phyloP scores from a whole-genome alignment of 2,113 vertebrate species.

The crab-eating macaque (Macaca fascicularis) region DNA sequence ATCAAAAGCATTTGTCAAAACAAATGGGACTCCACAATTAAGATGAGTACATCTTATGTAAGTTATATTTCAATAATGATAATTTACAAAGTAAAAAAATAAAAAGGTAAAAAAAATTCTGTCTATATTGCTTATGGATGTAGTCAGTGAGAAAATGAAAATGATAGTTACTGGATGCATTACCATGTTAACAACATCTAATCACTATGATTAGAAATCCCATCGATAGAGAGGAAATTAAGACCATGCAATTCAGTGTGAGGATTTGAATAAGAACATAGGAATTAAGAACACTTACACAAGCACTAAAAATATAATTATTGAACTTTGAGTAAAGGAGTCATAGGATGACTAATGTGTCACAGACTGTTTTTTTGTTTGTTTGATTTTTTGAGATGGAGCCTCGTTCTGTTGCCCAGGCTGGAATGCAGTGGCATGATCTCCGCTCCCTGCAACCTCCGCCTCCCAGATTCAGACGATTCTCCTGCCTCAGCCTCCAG shows the following conservation, averaged over 20 bases:
- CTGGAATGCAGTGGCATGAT: no score
- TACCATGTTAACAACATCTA: background rate
- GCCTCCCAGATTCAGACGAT: no score
- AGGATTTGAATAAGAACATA: background rate
- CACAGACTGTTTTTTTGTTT: background rate
- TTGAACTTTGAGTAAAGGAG: background rate
- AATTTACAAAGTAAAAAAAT: background rate
- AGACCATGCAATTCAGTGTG: background rate
- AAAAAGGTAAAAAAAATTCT: background rate
- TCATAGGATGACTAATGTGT: background rate
- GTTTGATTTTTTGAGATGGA: no score
- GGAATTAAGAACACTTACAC: background rate
- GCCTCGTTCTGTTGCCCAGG: no score
- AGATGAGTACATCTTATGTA: background rate
- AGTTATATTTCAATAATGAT: background rate
- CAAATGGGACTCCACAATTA: background rate
- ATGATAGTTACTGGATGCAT: background rate
- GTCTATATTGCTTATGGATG: background rate
- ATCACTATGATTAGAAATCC: background rate
- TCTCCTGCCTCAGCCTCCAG: no score
- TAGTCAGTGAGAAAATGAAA: background rate
- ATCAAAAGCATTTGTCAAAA: slow-evolving; percentile 28
- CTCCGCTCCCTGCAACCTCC: no score
- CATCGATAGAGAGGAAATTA: background rate
- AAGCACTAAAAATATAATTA: background rate